These are phyloP conservation scores for Oegoconia quadripuncta DNA, from an alignment of 2,888 invertebrate species.

Conservation along the genomic window DNA sequence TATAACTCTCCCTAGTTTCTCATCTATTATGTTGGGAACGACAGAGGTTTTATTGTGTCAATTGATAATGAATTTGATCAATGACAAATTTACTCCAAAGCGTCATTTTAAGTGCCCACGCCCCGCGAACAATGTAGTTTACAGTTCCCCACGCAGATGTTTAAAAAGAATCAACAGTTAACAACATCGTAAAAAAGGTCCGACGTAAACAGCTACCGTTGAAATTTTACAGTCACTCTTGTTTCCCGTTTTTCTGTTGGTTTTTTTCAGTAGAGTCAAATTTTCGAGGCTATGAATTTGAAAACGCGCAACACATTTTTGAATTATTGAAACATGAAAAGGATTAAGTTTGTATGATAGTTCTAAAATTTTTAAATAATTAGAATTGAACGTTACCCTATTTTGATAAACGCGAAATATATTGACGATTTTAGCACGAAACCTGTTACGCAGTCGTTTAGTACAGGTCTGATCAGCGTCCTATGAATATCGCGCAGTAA, in stretches of 20 bases:
- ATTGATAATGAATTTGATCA: conserved; percentile 21
- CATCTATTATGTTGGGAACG: too few relatives aligned
- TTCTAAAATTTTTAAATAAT: too few relatives aligned
- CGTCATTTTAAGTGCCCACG: conserved; percentile 49
- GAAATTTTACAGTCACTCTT: conserved; percentile 69
- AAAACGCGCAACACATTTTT: too few relatives aligned
- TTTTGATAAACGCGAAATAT: too few relatives aligned
- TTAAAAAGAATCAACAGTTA: conserved; percentile 77
- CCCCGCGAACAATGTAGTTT: conserved; percentile 70
- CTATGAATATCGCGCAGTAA: too few relatives aligned
- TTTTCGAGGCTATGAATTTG: conserved; percentile 20
- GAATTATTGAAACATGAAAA: too few relatives aligned
- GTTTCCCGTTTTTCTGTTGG: conserved; percentile 40
- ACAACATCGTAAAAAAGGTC: conserved; percentile 74
- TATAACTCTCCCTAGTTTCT: too few relatives aligned
- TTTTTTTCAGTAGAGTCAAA: conserved; percentile 31
- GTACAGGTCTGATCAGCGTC: too few relatives aligned
- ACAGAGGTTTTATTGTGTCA: neutral
- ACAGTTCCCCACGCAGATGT: conserved; percentile 70
- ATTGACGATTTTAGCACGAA: too few relatives aligned
- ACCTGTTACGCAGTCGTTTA: too few relatives aligned
- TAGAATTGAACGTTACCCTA: too few relatives aligned
- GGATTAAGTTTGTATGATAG: too few relatives aligned
- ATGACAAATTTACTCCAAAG: conserved; percentile 23
- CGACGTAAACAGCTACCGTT: conserved; percentile 68